Conservation (phyloP, 2,113 vertebrate species). For the Carollia perspicillata region DNA sequence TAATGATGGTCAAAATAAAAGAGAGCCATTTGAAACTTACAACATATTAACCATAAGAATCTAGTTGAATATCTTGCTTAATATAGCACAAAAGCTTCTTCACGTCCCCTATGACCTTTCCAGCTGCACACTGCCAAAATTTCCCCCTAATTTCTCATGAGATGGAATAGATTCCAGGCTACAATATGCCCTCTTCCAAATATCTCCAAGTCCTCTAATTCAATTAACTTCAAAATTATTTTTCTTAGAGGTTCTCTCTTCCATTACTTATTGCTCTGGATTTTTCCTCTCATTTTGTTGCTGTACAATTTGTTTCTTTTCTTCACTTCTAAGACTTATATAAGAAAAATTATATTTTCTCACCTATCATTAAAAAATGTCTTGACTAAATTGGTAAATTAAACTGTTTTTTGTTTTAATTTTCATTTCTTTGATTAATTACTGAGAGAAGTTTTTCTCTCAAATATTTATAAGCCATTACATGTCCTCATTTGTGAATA, state of each 20-base stretch:
- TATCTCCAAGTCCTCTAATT: not conserved
- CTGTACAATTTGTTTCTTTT: not conserved
- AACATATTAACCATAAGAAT: not conserved
- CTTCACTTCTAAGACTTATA: not conserved
- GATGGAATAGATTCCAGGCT: not conserved
- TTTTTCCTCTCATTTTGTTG: not conserved
- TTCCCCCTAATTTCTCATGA: conserved; percentile 3
- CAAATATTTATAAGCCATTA: conserved; percentile 1
- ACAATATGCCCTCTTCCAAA: not conserved
- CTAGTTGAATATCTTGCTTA: not conserved
- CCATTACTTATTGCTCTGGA: not conserved
- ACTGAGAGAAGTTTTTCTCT: not conserved
- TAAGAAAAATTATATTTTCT: not conserved
- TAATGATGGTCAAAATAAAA: not conserved
- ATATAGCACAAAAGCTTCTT: not conserved
- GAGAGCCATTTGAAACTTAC: not conserved
- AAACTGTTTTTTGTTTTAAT: not conserved
- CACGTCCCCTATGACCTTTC: not conserved
- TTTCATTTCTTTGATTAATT: conserved; percentile 48
- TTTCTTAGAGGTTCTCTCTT: not conserved
- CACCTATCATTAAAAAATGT: not conserved
- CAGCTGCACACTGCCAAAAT: not conserved
- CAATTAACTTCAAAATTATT: not conserved
- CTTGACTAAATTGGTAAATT: not conserved
- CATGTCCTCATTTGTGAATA: not conserved